Base-by-base conservation (phyloP, 2,888 invertebrate species). In the Acleris holmiana region DNA sequence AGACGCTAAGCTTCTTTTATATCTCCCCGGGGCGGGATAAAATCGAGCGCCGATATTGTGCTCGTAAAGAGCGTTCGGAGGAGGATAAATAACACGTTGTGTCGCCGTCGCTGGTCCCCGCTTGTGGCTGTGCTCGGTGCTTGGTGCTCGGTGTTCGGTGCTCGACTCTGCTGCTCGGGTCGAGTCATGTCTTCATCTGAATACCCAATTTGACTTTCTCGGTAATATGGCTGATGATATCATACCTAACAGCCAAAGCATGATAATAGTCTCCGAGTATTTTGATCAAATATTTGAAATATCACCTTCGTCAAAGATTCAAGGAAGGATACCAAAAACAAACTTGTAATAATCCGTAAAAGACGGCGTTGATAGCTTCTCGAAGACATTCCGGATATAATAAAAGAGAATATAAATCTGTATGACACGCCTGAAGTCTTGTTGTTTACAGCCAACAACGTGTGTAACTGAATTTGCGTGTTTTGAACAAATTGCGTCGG, bases 21-120 rank as follows among this genome's bases (percentile, higher is more conserved):
- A 80, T 78, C 73, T 81, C 83, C 84, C 83, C 71, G 76, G 79
- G 83, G 85, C 82, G 77, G 77, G 76, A 82, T 82, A 80, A 83
- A 84, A 83, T 84, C 80, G 82, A 79, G 79, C 77, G 76, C 72
- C 82, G 82, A 84, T 88, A 86, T 86, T 85, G 85, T 83, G 80
- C 80, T 84, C 84, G 81, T 86, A 87, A 87, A 85, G 81, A 81
- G 81, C 75, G 78, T 81, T 83, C 76, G 80, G 77, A 74, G 74
- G 80, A 75, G 81, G 81, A 88, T 88, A 87, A 88, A 88, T 88
- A 89, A 87, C 83, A 82, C 78, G 77, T 80, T 77, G 79, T 72
- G 79, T 72, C 76, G 77, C 66, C 73, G 73, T 71, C 73, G 69
- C 72, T 71, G 74, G 72, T 68, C 48, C 67, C 69, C 71, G 71